A percentile compares a stretch with the other conserved stretches of the same genome.
phyloP scores from a whole-genome alignment of 2,888 invertebrate genomes.

The Macrosoma leucophasiata region DNA sequence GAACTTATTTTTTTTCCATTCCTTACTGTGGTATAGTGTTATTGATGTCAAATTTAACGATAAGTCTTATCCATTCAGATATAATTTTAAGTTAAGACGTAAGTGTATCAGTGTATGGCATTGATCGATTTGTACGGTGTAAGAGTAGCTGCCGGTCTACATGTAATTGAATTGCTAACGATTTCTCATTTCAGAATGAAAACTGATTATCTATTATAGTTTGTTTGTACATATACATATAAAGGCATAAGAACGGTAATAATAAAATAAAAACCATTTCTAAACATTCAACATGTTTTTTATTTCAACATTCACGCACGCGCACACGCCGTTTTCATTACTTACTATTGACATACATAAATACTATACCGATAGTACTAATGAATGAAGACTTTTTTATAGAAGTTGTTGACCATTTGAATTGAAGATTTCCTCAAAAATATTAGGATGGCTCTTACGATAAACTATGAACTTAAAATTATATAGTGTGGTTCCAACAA shows the following conservation, averaged over 20 bases:
- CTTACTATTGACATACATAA: too few species aligned
- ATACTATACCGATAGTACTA: too few species aligned
- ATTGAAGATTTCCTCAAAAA: too few species aligned
- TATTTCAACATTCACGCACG: too few species aligned
- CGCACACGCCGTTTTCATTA: too few species aligned
- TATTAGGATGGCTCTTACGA: too few species aligned
- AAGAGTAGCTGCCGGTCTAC: conserved; percentile 45
- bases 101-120: conserved; percentile 68
- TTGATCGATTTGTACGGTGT: conserved; percentile 50
- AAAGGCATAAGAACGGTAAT: conserved; percentile 71
- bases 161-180: conserved; percentile 59
- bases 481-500: too few species aligned
- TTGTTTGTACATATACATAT: conserved; percentile 75
- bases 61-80: conserved; percentile 55
- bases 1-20: conserved; percentile 61
- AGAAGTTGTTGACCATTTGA: too few species aligned
- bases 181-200: conserved; percentile 67
- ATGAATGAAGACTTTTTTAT: too few species aligned
- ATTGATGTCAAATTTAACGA: conserved; percentile 62
- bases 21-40: conserved; percentile 72
- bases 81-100: conserved; percentile 69
- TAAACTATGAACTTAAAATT: too few species aligned
- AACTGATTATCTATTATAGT: conserved; percentile 70
- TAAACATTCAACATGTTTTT: conserved; percentile 48
- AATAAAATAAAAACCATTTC: conserved; percentile 72